These are phyloP conservation scores for Platichthys stellatus DNA, from an alignment of 2,113 vertebrate species.

Conservation along the genomic window DNA sequence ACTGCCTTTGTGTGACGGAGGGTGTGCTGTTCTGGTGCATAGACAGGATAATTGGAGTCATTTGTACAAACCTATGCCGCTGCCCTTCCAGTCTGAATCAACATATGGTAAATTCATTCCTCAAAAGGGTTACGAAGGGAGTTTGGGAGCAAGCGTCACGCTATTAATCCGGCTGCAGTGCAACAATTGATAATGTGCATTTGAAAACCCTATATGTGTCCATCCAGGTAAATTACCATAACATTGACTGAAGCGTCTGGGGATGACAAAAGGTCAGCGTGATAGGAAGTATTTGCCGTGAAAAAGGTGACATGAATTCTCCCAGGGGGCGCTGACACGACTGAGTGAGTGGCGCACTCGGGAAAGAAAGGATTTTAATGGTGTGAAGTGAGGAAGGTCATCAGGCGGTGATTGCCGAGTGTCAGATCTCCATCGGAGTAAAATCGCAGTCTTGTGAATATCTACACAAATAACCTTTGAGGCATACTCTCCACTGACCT, in stretches of 20 bases:
- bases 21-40: not conserved
- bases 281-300: conserved; percentile 34
- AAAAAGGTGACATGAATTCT: conserved; percentile 14
- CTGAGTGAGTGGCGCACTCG: conserved; percentile 27
- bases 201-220: conserved; percentile 11
- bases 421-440: conserved; percentile 29
- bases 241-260: conserved; percentile 45
- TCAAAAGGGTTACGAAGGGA: not conserved
- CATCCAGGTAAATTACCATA: conserved; percentile 45
- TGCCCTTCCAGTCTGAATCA: conserved; percentile 36
- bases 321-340: conserved; percentile 19
- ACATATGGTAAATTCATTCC: conserved; percentile 31
- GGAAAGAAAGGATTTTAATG: conserved; percentile 46
- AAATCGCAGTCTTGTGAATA: conserved; percentile 25
- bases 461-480: conserved; percentile 47
- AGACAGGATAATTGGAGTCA: not conserved
- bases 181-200: conserved; percentile 4
- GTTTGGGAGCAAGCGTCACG: conserved; percentile 1
- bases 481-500: conserved; percentile 47
- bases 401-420: conserved; percentile 27
- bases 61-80: not conserved
- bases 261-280: conserved; percentile 60
- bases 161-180: not conserved
- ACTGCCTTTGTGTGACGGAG: not conserved
- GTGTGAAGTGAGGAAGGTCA: conserved; percentile 44